Conservation (phyloP, 2,888 invertebrate species). For the Pseudococcus longispinus region DNA sequence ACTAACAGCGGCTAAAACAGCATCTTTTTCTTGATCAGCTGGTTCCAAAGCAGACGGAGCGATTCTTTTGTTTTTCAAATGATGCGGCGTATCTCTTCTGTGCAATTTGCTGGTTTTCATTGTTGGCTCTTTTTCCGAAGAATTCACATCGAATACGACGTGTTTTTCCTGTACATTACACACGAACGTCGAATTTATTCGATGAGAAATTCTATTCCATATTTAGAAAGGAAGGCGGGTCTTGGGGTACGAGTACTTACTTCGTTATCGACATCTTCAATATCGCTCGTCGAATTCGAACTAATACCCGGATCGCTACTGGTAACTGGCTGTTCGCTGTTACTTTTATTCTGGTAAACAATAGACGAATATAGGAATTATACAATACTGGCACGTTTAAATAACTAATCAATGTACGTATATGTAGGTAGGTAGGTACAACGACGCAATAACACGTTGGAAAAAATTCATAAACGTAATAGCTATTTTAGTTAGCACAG, state of each 20-base stretch:
- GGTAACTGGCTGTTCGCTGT: constrained; percentile 17
- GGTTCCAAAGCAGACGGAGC: constrained; percentile 66
- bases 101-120: constrained; percentile 75
- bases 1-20: constrained; percentile 74
- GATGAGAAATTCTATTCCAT: neutral
- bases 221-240: neutral
- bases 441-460: neutral
- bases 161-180: constrained; percentile 64
- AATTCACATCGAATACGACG: constrained; percentile 65
- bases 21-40: constrained; percentile 74
- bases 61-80: constrained; percentile 96
- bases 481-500: neutral
- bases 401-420: neutral
- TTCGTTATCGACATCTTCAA: constrained; percentile 60
- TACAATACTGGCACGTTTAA: neutral
- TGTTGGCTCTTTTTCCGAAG: constrained; percentile 64
- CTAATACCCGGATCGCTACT: constrained; percentile 57
- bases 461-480: neutral
- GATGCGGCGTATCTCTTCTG: constrained; percentile 97
- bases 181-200: neutral
- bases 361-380: neutral
- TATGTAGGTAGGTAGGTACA: no score
- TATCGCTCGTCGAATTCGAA: constrained; percentile 59
- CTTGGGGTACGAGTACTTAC: constrained; percentile 53
- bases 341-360: constrained; percentile 41